Base-by-base conservation (phyloP, 2,113 vertebrate species). In the Tricholaema leucomelas region DNA sequence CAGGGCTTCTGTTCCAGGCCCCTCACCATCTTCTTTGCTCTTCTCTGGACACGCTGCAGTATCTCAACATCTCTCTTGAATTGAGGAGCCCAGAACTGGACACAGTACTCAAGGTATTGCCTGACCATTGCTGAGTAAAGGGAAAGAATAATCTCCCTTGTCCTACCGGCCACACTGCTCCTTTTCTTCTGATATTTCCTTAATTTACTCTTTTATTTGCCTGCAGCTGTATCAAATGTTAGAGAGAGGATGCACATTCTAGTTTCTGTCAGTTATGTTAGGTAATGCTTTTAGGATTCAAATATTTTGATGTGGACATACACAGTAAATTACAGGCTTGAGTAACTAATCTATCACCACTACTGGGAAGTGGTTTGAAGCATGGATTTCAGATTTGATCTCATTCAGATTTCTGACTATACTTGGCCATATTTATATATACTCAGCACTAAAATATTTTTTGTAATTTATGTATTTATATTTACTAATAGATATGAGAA, bases 261-360 rank as follows among this genome's bases (percentile, higher is more conserved):
- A 85, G 78, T 83, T 69, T 94, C 81, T 84, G 15, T 94, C 66
- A 97, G 60, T 89, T 73, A 81, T 88, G 35, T 93, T 48, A 87
- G 63, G 58, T 89, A 93, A 93, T 96, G 81, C 72, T 91, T 93
- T 95, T 71, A 71, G 83, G 46, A 70, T 96, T 63, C 92, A 94
- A 91, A 92, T 3, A 94, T 88, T 93, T 83, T 92, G 59, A 82
- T 90, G 80, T 93, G 71, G 75, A 85, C 94, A 92, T 84, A 52
- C 85, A 30, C 17, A 72, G 40, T 81, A 91, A 96, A 94, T 76
- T 93, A 19, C 28, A 87, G n/a, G 10, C 48, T 65, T 85, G n/a
- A n/a, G n/a, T n/a, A 95, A 93, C 67, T 44, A 88, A 36, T 65
- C 8, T 71, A 72, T 21, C 9, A 60, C 13, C 21, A 42, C 30